phyloP scores from a whole-genome alignment of 1,140 invertebrate species.

The Microvelia longipes region DNA sequence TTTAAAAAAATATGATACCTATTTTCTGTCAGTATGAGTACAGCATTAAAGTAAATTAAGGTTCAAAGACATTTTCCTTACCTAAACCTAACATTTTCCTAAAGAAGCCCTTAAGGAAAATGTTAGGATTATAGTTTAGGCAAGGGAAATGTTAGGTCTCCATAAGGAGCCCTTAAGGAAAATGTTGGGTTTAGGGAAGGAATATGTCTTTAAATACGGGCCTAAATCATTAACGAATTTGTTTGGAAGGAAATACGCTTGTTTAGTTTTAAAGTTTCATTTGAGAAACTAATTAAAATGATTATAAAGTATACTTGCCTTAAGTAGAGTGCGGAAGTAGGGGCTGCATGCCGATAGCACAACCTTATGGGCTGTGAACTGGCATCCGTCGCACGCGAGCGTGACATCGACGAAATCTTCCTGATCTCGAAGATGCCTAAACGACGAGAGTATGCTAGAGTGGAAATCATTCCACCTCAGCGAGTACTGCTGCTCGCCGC shows the following conservation, averaged over 20 bases:
- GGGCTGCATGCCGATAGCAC: slow-evolving; percentile 83
- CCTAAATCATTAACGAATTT: no score
- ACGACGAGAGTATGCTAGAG: slow-evolving; percentile 70
- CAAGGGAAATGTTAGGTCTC: no score
- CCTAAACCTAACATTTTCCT: no score
- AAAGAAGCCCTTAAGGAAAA: no score
- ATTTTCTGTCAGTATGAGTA: no score
- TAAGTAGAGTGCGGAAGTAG: slow-evolving; percentile 74
- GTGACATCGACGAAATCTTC: slow-evolving; percentile 85
- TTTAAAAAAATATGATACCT: no score
- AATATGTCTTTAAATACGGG: no score
- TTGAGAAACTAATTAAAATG: background rate
- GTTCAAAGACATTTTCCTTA: no score
- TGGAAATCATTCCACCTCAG: slow-evolving; percentile 88
- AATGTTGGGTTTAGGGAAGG: no score
- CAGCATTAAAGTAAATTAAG: no score
- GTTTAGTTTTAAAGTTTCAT: background rate
- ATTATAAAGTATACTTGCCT: slow-evolving; percentile 36
- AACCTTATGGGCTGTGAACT: slow-evolving; percentile 71
- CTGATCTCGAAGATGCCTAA: slow-evolving; percentile 65
- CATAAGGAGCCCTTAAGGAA: no score
- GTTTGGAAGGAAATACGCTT: background rate
- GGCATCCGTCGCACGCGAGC: slow-evolving; percentile 73
- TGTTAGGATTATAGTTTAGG: no score
- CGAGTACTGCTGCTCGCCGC: slow-evolving; percentile 72